Conservation (phyloP, 2,113 vertebrate species). For the Phalacrocorax pelagicus region DNA sequence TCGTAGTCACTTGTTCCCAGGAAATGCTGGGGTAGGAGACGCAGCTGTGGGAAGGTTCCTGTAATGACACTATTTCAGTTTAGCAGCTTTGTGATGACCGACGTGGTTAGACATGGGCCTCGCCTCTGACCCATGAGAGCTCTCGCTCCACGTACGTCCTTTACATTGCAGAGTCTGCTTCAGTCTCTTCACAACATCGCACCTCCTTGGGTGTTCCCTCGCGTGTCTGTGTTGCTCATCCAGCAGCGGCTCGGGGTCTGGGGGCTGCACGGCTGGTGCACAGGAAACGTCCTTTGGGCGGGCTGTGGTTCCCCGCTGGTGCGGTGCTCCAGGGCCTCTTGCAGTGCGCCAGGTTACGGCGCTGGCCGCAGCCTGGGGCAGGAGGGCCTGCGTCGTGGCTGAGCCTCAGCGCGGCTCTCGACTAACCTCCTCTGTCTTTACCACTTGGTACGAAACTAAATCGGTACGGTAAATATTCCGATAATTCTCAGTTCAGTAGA, state of each 20-base stretch:
- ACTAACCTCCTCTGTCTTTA: neutral
- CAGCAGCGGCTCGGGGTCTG: neutral
- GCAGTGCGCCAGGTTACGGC: rapidly evolving
- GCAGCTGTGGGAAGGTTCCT: neutral
- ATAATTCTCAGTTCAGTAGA: too few relatives aligned
- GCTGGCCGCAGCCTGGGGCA: neutral
- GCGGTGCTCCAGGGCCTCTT: too few relatives aligned
- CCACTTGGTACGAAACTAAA: neutral
- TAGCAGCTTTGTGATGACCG: too few relatives aligned
- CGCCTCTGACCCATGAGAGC: rapidly evolving
- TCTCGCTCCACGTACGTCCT: rapidly evolving
- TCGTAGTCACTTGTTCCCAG: neutral
- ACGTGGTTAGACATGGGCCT: neutral
- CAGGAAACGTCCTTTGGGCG: rapidly evolving
- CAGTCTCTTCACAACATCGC: rapidly evolving
- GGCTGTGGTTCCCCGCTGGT: neutral
- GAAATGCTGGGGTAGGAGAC: neutral
- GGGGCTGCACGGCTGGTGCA: neutral
- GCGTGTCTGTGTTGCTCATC: neutral
- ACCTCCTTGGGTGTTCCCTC: too few relatives aligned
- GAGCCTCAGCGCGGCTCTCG: neutral
- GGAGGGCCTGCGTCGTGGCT: too few relatives aligned
- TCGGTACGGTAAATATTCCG: neutral
- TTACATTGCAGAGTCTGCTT: too few relatives aligned
- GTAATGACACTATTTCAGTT: rapidly evolving